phyloP scores from a whole-genome alignment of 2,888 invertebrate genomes.

The Tinea semifulvella region DNA sequence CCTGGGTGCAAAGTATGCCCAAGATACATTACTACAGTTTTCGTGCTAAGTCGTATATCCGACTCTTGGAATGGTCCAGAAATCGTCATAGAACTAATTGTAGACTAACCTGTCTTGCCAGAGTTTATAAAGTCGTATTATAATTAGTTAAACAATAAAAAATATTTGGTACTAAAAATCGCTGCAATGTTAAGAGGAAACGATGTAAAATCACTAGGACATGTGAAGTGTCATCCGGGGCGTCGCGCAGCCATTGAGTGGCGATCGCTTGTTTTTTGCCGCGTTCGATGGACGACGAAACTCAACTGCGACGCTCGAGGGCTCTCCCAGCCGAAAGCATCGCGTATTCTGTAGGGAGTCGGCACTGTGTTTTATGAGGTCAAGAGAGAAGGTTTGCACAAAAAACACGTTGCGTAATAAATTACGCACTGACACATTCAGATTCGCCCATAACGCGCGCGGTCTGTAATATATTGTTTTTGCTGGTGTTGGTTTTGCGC shows the following conservation, averaged over 20 bases:
- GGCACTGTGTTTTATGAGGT: slow-evolving; percentile 64
- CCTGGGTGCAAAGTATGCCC: too few species aligned
- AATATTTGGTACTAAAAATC: slow-evolving; percentile 7
- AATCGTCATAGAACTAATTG: too few species aligned
- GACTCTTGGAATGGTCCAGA: too few species aligned
- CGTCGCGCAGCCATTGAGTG: slow-evolving; percentile 59
- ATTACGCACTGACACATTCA: slow-evolving; percentile 66
- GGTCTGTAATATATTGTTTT: slow-evolving; percentile 56
- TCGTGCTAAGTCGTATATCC: too few species aligned
- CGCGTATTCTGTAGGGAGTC: slow-evolving; percentile 28
- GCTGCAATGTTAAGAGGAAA: slow-evolving; percentile 36
- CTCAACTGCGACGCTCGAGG: slow-evolving; percentile 40
- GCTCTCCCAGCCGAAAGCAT: slow-evolving; percentile 47
- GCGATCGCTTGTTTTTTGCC: slow-evolving; percentile 64
- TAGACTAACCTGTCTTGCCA: too few species aligned
- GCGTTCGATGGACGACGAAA: slow-evolving; percentile 53
- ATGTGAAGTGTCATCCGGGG: slow-evolving; percentile 60
- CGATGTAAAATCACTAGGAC: slow-evolving; percentile 64
- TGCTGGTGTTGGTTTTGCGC: slow-evolving; percentile 20
- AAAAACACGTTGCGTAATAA: slow-evolving; percentile 61
- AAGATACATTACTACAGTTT: too few species aligned
- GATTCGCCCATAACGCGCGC: slow-evolving; percentile 60
- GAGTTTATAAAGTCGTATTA: too few species aligned
- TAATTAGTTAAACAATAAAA: slow-evolving; percentile 6
- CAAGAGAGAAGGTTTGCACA: slow-evolving; percentile 56